These are phyloP conservation scores for Busseola fusca DNA, from an alignment of 2,888 invertebrate genomes.

Conservation along the genomic window DNA sequence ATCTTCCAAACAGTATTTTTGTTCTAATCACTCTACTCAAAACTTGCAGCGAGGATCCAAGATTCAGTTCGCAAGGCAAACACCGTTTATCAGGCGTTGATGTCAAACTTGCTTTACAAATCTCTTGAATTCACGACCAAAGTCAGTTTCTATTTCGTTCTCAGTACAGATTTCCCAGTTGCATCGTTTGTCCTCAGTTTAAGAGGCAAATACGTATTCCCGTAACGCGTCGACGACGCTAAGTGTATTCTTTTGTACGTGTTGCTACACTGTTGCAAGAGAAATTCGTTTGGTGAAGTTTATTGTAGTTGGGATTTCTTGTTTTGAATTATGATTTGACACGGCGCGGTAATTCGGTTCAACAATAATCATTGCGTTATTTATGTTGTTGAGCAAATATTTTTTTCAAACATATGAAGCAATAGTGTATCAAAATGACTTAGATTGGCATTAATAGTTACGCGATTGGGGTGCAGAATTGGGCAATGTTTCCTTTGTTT, in stretches of 20 bases:
- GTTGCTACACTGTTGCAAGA: conserved; percentile 4
- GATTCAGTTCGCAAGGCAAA: conserved; percentile 41
- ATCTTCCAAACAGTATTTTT: conserved; percentile 7
- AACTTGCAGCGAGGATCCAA: conserved; percentile 30
- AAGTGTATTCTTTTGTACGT: conserved; percentile 68
- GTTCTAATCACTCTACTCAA: conserved; percentile 20
- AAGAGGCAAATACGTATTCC: conserved; percentile 71
- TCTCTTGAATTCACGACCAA: conserved; percentile 54
- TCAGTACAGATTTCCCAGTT: conserved; percentile 77
- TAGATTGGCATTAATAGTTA: not conserved
- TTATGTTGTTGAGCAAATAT: not conserved
- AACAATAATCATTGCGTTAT: not conserved
- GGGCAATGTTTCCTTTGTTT: no score
- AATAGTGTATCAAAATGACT: not conserved
- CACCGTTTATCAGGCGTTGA: conserved; percentile 55
- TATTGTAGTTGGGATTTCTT: not conserved
- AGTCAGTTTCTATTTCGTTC: conserved; percentile 63
- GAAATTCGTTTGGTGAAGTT: conserved; percentile 9
- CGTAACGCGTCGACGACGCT: conserved; percentile 63
- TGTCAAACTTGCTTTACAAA: conserved; percentile 57
- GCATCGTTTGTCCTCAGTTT: conserved; percentile 76
- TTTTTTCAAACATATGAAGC: not conserved
- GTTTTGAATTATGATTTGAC: not conserved
- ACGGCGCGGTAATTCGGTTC: not conserved
- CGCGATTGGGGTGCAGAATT: no score